These are phyloP conservation scores for Drosophila nigromelanica DNA, from an alignment of 1,140 invertebrate species.

Conservation along the genomic window DNA sequence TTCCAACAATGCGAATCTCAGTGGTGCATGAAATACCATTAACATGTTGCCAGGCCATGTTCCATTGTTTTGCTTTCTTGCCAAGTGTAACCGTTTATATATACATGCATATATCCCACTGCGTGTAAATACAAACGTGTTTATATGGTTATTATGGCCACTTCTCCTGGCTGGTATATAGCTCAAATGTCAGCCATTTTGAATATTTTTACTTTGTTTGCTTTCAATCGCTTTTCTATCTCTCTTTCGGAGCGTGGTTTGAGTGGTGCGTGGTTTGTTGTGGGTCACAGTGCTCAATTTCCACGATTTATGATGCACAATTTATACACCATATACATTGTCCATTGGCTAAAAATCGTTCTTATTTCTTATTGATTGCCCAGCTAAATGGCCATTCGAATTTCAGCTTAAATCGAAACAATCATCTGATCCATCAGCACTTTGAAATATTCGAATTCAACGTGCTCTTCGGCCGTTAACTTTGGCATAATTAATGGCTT, in stretches of 20 bases:
- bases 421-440: slow-evolving; percentile 1
- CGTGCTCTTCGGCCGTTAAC: slow-evolving; percentile 10
- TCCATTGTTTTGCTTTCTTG: slow-evolving; percentile 55
- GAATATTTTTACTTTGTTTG: slow-evolving; percentile 71
- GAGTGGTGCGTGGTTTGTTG: not conserved
- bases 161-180: slow-evolving; percentile 20
- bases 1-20: slow-evolving; percentile 67
- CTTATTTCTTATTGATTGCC: slow-evolving; percentile 30
- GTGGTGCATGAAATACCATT: slow-evolving; percentile 74
- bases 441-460: slow-evolving; percentile 25
- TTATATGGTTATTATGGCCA: slow-evolving; percentile 12
- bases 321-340: slow-evolving; percentile 6
- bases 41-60: slow-evolving; percentile 70
- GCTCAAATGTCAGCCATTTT: slow-evolving; percentile 75
- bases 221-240: slow-evolving; percentile 37
- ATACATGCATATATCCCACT: too few relatives aligned
- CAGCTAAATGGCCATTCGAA: slow-evolving; percentile 17
- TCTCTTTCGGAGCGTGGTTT: slow-evolving; percentile 1
- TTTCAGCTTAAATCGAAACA: slow-evolving; percentile 27
- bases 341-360: slow-evolving; percentile 17
- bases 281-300: not conserved
- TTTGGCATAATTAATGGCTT: slow-evolving; percentile 14
- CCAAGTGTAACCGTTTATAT: not conserved
- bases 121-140: slow-evolving; percentile 1
- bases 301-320: slow-evolving; percentile 47